These are phyloP conservation scores for Empidonax alnorum DNA, from an alignment of 2,113 vertebrate species.

Conservation along the genomic window DNA sequence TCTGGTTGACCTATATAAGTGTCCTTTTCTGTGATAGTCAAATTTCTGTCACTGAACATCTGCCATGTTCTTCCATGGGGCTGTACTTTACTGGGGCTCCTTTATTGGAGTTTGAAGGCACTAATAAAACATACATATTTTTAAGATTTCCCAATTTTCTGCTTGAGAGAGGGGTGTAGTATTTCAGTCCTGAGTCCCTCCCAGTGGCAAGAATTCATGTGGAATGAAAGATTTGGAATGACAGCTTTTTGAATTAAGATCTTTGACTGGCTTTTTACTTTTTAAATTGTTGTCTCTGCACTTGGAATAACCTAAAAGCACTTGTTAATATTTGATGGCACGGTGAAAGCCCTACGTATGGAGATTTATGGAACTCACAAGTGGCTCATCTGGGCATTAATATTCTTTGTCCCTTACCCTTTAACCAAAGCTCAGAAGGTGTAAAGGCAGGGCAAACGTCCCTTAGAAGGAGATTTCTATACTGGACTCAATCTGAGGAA, in stretches of 20 bases:
- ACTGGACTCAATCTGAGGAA: background rate
- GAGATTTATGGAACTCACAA: background rate
- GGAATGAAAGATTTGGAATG: background rate
- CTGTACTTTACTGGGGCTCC: background rate
- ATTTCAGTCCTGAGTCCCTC: background rate
- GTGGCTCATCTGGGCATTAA: background rate
- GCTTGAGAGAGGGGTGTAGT: background rate
- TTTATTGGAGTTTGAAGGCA: background rate
- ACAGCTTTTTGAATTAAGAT: background rate
- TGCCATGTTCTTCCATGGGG: background rate
- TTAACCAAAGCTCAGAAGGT: background rate
- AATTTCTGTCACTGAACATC: background rate
- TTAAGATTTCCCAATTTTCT: background rate
- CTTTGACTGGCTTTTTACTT: conserved; percentile 28
- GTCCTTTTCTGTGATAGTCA: background rate
- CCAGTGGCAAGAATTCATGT: background rate
- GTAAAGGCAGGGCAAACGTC: background rate
- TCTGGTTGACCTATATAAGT: background rate
- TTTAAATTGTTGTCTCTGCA: conserved; percentile 62
- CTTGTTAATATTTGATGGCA: conserved; percentile 77
- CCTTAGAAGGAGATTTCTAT: background rate
- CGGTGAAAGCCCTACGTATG: background rate
- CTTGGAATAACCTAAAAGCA: conserved; percentile 70
- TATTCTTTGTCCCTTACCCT: background rate
- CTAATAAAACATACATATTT: background rate